Base-by-base conservation (phyloP, 2,888 invertebrate genomes). In the Dryocosmus kuriphilus region DNA sequence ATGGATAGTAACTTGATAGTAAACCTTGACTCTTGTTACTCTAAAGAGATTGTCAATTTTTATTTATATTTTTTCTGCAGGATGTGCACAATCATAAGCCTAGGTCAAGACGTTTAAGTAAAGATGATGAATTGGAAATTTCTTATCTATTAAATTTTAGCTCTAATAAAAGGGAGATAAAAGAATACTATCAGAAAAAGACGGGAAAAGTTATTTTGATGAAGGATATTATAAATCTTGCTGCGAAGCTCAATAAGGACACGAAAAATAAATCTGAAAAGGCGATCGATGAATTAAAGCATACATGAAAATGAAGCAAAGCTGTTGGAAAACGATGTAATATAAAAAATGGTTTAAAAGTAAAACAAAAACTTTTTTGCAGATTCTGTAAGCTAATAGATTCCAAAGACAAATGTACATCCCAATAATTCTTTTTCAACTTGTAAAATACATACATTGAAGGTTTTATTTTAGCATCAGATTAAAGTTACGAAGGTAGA, bases 141-240 rank as follows among this genome's bases (percentile, higher is more conserved):
- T 51, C 51, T 19, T 14, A 51, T 51, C 51, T 51, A 19, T 19
- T 51, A 51, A 51, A 51, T n/a, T 51, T 51, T 51, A 51, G n/a
- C 51, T 51, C 51, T n/a, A n/a, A 51, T n/a, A 51, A 51, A 8
- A 51, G 8, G 8, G 51, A 51, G 51, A 51, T 51, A 8, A 51
- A 51, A 51, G 51, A 51, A 51, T 51, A 51, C 51, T 51, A n/a
- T 51, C 51, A n/a, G n/a, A 51, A n/a, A 51, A 51, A 51, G 51
- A 51, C 51, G n/a, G 51, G 51, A 8, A 51, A 51, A 51, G 51
- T 51, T n/a, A 51, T 51, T 51, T 51, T n/a, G n/a, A n/a, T 51
- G n/a, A 51, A 51, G 8, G n/a, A 51, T 7, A 51, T 51, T 51
- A n/a, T n/a, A 51, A 51, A 51, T n/a, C 6, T 51, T 51, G 51